phyloP scores from a whole-genome alignment of 2,113 vertebrate species.

The Semicossyphus pulcher region DNA sequence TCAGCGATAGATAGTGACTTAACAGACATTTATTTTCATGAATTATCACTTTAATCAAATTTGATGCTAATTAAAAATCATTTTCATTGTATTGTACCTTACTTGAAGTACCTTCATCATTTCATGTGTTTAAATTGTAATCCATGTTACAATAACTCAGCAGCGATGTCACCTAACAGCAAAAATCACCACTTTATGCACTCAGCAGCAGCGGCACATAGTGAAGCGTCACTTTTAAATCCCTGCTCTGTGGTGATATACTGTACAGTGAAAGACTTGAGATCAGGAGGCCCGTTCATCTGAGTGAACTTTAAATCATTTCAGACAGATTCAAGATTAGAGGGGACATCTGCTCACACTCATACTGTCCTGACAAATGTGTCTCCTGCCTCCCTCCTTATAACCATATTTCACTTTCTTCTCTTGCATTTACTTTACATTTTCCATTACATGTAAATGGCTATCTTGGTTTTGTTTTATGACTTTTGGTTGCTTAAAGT shows the following conservation, averaged over 20 bases:
- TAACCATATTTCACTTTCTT: background rate
- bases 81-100: no score
- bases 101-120: no score
- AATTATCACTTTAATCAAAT: no score
- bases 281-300: slow-evolving; percentile 7
- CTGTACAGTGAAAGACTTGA: slow-evolving; percentile 11
- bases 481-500: background rate
- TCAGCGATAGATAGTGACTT: no score
- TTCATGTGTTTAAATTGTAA: no score
- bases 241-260: slow-evolving; percentile 23
- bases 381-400: background rate
- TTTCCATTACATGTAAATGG: background rate
- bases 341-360: slow-evolving; percentile 21
- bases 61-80: no score
- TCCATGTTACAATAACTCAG: no score
- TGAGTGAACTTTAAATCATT: slow-evolving; percentile 45
- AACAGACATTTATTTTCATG: no score
- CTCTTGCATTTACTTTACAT: background rate
- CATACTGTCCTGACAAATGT: slow-evolving; percentile 9
- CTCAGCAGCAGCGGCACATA: background rate
- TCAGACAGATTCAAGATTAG: slow-evolving; percentile 61
- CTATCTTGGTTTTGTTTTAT: background rate
- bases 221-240: background rate
- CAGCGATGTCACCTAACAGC: background rate
- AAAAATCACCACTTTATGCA: background rate